These are phyloP conservation scores for Thelaira solivaga DNA, from an alignment of 2,888 invertebrate genomes.

Conservation along the genomic window DNA sequence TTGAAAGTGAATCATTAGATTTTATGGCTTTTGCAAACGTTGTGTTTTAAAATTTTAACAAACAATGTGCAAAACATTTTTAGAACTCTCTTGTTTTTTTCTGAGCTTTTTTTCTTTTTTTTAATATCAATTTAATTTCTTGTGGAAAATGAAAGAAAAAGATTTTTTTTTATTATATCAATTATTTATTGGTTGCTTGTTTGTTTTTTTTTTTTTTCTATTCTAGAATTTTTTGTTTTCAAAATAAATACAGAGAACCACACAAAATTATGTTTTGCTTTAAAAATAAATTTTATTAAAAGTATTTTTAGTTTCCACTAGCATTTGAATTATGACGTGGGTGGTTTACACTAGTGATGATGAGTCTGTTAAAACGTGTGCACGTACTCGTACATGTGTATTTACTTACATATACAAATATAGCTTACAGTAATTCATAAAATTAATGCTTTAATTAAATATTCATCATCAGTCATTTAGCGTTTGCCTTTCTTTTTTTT, in stretches of 20 bases:
- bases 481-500: constrained; percentile 89
- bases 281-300: constrained; percentile 48
- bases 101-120: neutral
- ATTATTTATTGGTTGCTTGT: constrained; percentile 7
- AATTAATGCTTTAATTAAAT: neutral
- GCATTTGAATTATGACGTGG: constrained; percentile 11
- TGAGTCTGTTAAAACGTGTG: neutral
- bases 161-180: constrained; percentile 36
- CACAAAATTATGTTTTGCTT: constrained; percentile 23
- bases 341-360: neutral
- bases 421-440: neutral
- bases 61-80: constrained; percentile 17
- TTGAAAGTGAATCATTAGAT: constrained; percentile 62
- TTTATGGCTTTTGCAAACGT: constrained; percentile 58
- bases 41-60: constrained; percentile 16
- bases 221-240: constrained; percentile 19
- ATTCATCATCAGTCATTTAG: constrained; percentile 38
- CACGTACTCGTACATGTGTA: neutral
- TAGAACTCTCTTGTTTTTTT: constrained; percentile 16
- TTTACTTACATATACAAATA: neutral
- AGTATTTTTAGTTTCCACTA: constrained; percentile 11
- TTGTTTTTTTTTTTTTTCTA: constrained; percentile 29
- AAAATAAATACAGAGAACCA: constrained; percentile 36
- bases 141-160: constrained; percentile 19
- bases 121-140: constrained; percentile 15